These are phyloP conservation scores for Zophobas atratus DNA, from an alignment of 1,140 invertebrate genomes.

Conservation along the genomic window DNA sequence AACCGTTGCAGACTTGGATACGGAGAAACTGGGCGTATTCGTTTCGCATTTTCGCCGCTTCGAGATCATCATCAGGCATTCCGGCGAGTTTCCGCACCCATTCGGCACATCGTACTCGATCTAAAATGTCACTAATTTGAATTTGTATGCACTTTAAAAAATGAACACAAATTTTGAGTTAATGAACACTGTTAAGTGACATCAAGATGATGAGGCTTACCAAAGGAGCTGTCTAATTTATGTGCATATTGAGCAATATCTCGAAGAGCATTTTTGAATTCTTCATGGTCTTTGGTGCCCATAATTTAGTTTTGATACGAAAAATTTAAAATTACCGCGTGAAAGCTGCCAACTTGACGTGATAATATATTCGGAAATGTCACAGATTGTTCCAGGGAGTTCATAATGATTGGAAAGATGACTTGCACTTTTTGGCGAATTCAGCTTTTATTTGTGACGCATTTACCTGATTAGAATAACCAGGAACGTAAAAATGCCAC, in stretches of 20 bases:
- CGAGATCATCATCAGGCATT: conserved; percentile 67
- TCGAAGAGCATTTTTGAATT: conserved; percentile 64
- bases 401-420: neutral
- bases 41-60: conserved; percentile 68
- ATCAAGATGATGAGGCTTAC: conserved; percentile 50
- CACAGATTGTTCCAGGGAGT: neutral
- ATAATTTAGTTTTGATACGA: conserved; percentile 53
- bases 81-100: conserved; percentile 68
- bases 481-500: conserved; percentile 18
- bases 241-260: conserved; percentile 64
- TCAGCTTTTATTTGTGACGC: neutral
- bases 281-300: conserved; percentile 63
- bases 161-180: conserved; percentile 27
- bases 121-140: conserved; percentile 54
- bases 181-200: neutral
- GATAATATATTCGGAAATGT: neutral
- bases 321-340: conserved; percentile 17
- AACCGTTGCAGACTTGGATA: conserved; percentile 69
- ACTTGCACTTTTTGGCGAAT: conserved; percentile 23
- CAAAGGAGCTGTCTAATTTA: conserved; percentile 63
- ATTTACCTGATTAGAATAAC: conserved; percentile 11
- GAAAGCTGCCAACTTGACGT: conserved; percentile 13
- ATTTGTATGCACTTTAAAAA: conserved; percentile 8
- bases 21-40: conserved; percentile 70
- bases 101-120: conserved; percentile 70